Percentiles rank a stretch among this genome's conserved stretches.
Conservation (phyloP, 1,140 invertebrate species). For the Drosophila trapezifrons region DNA sequence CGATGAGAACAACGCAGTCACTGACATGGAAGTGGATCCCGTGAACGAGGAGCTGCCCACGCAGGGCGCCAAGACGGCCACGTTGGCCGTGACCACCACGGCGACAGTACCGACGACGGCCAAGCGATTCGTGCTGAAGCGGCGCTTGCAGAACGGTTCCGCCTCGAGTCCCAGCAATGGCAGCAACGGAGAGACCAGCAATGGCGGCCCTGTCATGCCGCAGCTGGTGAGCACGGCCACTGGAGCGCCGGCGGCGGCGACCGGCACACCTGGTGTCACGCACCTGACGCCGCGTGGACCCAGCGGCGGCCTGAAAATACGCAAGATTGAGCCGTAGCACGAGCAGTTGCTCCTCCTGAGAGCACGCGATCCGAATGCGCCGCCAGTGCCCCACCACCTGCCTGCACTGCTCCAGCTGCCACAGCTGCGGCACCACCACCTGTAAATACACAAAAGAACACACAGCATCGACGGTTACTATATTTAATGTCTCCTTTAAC, state of each 20-base stretch:
- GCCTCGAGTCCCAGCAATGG: constrained; percentile 31
- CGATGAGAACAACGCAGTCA: constrained; percentile 59
- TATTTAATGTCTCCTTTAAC: constrained; percentile 1
- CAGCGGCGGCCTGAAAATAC: constrained; percentile 60
- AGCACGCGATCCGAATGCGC: constrained; percentile 1
- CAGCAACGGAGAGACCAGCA: constrained; percentile 35
- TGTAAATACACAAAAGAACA: constrained; percentile 57
- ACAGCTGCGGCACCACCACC: constrained; percentile 50
- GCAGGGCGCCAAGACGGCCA: constrained; percentile 7
- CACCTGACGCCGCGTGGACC: constrained; percentile 25
- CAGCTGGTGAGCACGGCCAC: constrained; percentile 39
- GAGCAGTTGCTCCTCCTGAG: constrained; percentile 11
- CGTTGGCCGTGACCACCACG: constrained; percentile 22
- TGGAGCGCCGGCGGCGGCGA: not conserved
- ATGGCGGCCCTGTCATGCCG: constrained; percentile 23
- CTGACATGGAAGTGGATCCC: constrained; percentile 72
- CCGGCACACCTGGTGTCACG: constrained; percentile 1
- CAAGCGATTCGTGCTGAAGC: constrained; percentile 68
- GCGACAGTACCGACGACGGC: constrained; percentile 41
- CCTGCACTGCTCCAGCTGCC: constrained; percentile 48
- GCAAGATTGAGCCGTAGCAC: constrained; percentile 70
- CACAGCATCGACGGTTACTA: constrained; percentile 6
- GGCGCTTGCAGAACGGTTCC: constrained; percentile 64
- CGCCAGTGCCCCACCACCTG: constrained; percentile 30
- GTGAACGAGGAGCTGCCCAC: constrained; percentile 51